Evolutionary conservation across 2,888 invertebrate genomes (phyloP).

Genomic region (Pterobdella sp.): DNA sequence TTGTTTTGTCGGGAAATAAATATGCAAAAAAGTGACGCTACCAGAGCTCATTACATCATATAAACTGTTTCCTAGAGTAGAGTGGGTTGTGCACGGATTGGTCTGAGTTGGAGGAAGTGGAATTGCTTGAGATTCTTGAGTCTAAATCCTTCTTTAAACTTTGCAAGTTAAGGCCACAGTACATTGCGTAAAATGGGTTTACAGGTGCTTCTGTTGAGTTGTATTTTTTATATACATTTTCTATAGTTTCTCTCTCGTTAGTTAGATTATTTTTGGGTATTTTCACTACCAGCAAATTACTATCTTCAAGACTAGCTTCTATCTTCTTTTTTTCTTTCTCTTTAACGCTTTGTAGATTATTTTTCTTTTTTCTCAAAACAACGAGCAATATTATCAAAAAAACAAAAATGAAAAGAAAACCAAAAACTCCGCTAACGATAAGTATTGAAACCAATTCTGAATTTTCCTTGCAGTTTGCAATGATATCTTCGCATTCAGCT

Average conservation of each 20-base stretch:
- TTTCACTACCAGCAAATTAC: background rate
- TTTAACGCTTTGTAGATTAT: background rate
- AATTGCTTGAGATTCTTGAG: background rate
- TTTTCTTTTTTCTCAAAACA: background rate
- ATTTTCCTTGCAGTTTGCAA: background rate
- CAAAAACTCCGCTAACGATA: background rate
- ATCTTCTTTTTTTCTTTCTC: background rate
- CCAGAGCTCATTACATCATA: background rate
- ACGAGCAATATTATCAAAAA: background rate
- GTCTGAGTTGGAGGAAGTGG: background rate
- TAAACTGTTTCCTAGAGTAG: background rate
- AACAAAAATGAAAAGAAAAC: background rate
- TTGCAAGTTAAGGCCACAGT: constrained; percentile 14
- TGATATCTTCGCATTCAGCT: background rate
- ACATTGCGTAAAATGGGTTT: background rate
- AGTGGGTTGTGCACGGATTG: constrained; percentile 2
- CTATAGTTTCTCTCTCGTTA: background rate
- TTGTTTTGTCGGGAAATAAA: background rate
- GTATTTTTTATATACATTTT: background rate
- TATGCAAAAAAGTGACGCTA: background rate
- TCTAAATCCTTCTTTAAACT: background rate
- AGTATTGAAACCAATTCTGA: background rate
- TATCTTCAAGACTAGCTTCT: background rate
- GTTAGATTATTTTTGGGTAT: background rate
- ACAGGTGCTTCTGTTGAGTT: background rate